phyloP scores from a whole-genome alignment of 2,113 vertebrate genomes.

The Litocranius walleri region DNA sequence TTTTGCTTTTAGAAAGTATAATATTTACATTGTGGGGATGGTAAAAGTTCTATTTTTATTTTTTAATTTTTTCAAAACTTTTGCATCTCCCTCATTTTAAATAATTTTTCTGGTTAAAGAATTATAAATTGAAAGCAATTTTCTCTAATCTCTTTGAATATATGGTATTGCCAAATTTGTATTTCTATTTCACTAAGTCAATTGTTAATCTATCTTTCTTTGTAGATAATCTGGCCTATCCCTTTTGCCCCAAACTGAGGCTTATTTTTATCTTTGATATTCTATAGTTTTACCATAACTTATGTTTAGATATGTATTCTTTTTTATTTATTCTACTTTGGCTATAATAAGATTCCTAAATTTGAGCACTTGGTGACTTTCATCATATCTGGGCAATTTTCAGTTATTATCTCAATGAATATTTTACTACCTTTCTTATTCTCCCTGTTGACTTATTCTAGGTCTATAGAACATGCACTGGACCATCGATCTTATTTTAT shows the following conservation, averaged over 20 bases:
- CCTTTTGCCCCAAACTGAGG: background rate
- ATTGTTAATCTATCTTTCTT: background rate
- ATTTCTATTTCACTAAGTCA: background rate
- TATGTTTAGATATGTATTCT: background rate
- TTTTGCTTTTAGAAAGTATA: background rate
- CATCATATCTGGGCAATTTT: background rate
- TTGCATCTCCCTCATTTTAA: background rate
- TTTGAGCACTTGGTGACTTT: background rate
- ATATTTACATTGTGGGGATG: background rate
- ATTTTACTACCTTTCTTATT: background rate
- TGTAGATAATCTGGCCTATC: background rate
- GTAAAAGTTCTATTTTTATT: background rate
- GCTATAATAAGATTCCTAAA: background rate
- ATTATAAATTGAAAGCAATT: background rate
- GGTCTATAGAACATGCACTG: background rate
- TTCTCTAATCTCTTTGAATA: background rate
- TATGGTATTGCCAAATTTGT: background rate
- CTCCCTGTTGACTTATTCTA: background rate
- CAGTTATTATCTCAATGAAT: background rate
- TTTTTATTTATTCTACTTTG: background rate
- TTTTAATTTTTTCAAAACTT: background rate
- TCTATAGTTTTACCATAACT: background rate
- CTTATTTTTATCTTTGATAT: background rate
- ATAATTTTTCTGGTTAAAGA: background rate
- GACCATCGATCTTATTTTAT: background rate